Conservation (phyloP, 2,113 vertebrate species). For the Peromyscus polionotus region DNA sequence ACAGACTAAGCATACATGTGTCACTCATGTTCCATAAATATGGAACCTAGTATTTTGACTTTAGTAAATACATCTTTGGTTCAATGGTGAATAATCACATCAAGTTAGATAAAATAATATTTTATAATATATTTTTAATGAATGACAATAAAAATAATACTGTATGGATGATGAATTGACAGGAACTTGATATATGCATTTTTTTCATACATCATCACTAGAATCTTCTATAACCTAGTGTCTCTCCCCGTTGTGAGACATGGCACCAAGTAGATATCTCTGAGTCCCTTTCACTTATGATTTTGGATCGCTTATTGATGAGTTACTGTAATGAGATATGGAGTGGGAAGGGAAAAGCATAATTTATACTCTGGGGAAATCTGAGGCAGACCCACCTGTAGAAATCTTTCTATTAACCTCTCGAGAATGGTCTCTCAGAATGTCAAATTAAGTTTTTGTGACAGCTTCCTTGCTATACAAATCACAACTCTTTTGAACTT, state of each 20-base stretch:
- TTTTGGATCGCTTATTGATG: background rate
- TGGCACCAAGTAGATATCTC: background rate
- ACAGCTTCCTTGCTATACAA: background rate
- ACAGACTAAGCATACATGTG: background rate
- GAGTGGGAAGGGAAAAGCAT: background rate
- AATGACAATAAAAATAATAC: background rate
- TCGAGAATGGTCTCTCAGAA: background rate
- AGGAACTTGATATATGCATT: background rate
- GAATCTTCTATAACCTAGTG: background rate
- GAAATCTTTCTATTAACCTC: background rate
- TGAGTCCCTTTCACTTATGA: background rate
- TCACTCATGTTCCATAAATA: background rate
- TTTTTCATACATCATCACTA: background rate
- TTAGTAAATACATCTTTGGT: background rate
- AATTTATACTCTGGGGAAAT: background rate
- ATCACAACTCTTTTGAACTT: background rate
- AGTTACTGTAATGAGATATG: background rate
- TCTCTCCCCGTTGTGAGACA: background rate
- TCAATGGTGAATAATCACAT: background rate
- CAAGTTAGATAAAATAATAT: background rate
- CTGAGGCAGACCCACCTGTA: background rate
- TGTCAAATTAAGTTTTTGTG: background rate
- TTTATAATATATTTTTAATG: conserved; percentile 2
- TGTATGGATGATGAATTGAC: background rate
- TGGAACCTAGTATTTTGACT: background rate